A percentile compares a stretch with the other conserved stretches of the same genome.
Evolutionary conservation across 2,888 invertebrate species (phyloP).

Genomic region (Harpalus rubripes): DNA sequence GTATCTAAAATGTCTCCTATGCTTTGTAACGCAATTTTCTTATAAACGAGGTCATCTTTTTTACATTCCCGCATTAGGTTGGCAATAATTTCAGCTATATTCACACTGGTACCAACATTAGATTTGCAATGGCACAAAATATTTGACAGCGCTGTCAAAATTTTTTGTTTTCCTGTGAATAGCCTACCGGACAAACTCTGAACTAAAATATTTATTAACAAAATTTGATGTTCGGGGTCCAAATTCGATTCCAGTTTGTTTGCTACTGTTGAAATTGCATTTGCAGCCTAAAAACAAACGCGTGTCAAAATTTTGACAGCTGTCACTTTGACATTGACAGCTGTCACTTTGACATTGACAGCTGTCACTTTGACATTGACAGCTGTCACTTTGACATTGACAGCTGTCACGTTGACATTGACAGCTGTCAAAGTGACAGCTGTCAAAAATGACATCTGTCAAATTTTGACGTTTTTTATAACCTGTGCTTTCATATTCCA

Average conservation of each 20-base stretch:
- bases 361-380: too few relatives aligned
- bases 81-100: conserved; percentile 80
- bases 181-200: conserved; percentile 89
- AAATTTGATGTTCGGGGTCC: conserved; percentile 82
- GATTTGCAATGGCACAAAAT: conserved; percentile 83
- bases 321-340: not conserved
- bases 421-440: too few relatives aligned
- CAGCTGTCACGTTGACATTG: too few relatives aligned
- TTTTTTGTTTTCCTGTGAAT: conserved; percentile 93
- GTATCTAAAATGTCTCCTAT: conserved; percentile 87
- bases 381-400: too few relatives aligned
- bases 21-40: conserved; percentile 85
- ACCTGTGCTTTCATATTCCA: conserved; percentile 92
- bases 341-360: too few relatives aligned
- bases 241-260: conserved; percentile 84
- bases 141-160: conserved; percentile 88
- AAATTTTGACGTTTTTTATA: too few relatives aligned
- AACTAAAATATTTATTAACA: conserved; percentile 83
- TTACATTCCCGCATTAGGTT: conserved; percentile 88
- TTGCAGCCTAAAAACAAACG: conserved; percentile 82
- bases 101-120: conserved; percentile 69
- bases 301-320: conserved; percentile 57
- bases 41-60: conserved; percentile 89
- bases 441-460: too few relatives aligned
- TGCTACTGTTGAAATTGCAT: conserved; percentile 89